Base-by-base conservation (phyloP, 1,140 invertebrate genomes). In the Macrobrachium rosenbergii region DNA sequence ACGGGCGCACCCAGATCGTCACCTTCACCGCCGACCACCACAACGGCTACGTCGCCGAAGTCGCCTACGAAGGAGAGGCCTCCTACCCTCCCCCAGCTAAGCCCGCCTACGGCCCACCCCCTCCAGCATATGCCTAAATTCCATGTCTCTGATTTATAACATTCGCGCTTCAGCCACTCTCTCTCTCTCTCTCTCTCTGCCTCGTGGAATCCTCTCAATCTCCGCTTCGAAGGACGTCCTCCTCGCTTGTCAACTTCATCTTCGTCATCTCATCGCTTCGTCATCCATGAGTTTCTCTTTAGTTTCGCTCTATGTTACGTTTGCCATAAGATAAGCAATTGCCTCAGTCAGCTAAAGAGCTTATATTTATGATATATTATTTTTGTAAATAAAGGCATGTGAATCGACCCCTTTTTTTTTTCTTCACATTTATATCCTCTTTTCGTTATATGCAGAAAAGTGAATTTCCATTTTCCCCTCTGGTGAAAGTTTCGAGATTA, bases 11-110 rank as follows among this genome's bases (percentile, higher is more conserved):
- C n/a, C 96, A 96, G 92, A 93, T 96, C 78, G 95, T 96, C 16
- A 94, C 93, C 81, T 96, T 96, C 91, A 95, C 94, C 0, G 95
- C 95, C 59, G 95, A 96, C 91, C 96, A 95, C 95, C 94, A 95
- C 90, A 95, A 94, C 90, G 95, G 95, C 62, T 96, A 95, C 92
- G 95, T 95, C 90, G 95, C 95, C 79, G 95, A 95, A 90, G 94
- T 96, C 2, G 93, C 94, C 87, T 96, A 96, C 90, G 95, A 95
- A 90, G 95, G 95, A 90, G 94, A 95, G 87, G 94, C 95, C 0
- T 64, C 82, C 82, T 84, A 84, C 73, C 82, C 82, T 21, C 69
- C 82, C 21, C 73, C 81, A 45, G 28, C 83, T 45, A 62, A 62
- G 11, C 67, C 81, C 10, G 16, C 81, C 19, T 82, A 82, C 45